Evolutionary conservation across 2,888 invertebrate genomes (phyloP), one percentile per base, ranked within the genome.

Genomic region (Copidosoma aretas): DNA sequence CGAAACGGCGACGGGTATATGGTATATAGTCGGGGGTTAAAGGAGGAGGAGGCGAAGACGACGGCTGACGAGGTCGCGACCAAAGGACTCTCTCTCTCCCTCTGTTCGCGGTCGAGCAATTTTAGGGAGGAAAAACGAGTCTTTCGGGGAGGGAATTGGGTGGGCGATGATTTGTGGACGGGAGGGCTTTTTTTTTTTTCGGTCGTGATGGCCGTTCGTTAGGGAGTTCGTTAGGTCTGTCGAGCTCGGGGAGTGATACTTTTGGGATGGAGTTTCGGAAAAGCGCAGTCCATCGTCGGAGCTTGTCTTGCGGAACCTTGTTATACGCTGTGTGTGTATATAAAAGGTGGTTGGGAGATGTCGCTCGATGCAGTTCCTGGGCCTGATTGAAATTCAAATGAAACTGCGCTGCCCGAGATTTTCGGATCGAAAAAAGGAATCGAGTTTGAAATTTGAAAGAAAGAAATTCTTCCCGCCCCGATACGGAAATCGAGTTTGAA

Each of bases 1-100:
- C 70, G 74, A 73, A 73, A 71, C 70, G 71, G 64, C 67, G 67
- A 64, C 67, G 60, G 63, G 51, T 32, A 32, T 32, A 32, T 32
- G 32, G 32, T 32, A 5, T 32, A 8, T 32, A 56, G 49, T 59
- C 15, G 14, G 53, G 41, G 46, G 14, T 19, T 43, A 41, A 21
- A 21, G 25, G 60, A 51, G 32, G 32, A 51, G 4, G 46, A 56
- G 41, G 49, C 32, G 32, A 24, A 64, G 59, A 41, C 24, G 63
- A 17, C 49, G 43, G 15, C n/a, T 43, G 65, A 60, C 41, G 65
- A 54, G 51, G 59, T 60, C 64, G 58, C 49, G 60, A 21, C 60
- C 52, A 58, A 32, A 32, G 32, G 32, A 32, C 32, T 32, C n/a
- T n/a, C n/a, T n/a, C n/a, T n/a, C n/a, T n/a, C n/a, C n/a, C n/a